A percentile compares a stretch with the other conserved stretches of the same genome.
These are phyloP conservation scores for Tachina grossa DNA, from an alignment of 2,888 invertebrate genomes.

Conservation along the genomic window DNA sequence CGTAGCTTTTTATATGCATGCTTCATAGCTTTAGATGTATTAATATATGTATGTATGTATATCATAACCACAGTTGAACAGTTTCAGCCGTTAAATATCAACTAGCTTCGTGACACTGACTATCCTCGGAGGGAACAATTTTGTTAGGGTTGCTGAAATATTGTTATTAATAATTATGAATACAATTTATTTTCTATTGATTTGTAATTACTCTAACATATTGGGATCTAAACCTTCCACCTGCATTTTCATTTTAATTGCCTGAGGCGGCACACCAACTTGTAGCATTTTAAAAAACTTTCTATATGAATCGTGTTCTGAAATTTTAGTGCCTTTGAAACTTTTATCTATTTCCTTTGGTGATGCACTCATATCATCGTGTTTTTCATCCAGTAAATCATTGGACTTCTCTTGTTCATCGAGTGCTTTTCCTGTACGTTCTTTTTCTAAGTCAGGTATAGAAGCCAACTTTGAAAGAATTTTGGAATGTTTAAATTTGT, in stretches of 20 bases:
- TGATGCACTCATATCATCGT: conserved; percentile 59
- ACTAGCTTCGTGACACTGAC: conserved; percentile 7
- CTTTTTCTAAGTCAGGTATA: conserved; percentile 83
- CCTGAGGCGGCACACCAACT: conserved; percentile 92
- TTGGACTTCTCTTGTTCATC: conserved; percentile 59
- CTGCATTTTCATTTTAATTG: conserved; percentile 91
- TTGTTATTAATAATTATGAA: neutral
- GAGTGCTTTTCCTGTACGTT: conserved; percentile 7
- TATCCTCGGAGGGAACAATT: conserved; percentile 22
- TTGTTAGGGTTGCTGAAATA: conserved; percentile 53
- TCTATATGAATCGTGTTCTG: conserved; percentile 87
- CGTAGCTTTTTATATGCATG: neutral
- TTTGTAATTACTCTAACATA: conserved; percentile 75
- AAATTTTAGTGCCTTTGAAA: conserved; percentile 78
- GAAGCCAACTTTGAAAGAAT: conserved; percentile 83
- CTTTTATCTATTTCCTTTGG: neutral
- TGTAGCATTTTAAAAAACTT: conserved; percentile 95
- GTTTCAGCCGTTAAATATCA: conserved; percentile 37
- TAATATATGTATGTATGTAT: neutral
- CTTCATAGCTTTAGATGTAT: conserved; percentile 1
- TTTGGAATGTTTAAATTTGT: neutral
- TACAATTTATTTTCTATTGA: neutral
- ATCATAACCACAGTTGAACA: conserved; percentile 39
- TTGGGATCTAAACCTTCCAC: conserved; percentile 90
- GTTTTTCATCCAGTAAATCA: conserved; percentile 66